phyloP scores from a whole-genome alignment of 2,113 vertebrate genomes.

The Strigops habroptila region DNA sequence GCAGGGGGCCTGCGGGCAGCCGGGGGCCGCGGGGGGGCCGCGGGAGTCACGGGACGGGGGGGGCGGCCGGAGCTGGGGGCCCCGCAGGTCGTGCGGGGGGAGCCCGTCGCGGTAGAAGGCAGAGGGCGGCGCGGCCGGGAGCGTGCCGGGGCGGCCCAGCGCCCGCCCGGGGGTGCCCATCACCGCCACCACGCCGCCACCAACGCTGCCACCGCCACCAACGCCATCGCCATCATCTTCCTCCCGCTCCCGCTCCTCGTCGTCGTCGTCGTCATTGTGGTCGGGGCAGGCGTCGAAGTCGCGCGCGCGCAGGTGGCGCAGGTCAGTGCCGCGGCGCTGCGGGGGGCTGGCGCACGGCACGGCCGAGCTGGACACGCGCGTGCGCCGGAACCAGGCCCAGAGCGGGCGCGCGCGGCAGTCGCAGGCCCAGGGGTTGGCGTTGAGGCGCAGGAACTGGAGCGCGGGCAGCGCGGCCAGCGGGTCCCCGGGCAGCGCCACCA shows the following conservation, averaged over 20 bases:
- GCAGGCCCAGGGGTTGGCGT: conserved; percentile 94
- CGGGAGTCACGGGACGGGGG: background rate
- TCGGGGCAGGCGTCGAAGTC: conserved; percentile 77
- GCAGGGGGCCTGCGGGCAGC: background rate
- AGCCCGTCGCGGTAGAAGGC: conserved; percentile 59
- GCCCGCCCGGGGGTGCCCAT: conserved; percentile 50
- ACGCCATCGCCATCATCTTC: conserved; percentile 74
- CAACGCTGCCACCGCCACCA: conserved; percentile 76
- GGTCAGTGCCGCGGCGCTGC: conserved; percentile 83
- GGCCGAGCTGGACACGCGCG: conserved; percentile 89
- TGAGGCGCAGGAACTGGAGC: conserved; percentile 95
- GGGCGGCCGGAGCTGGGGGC: conserved; percentile 51
- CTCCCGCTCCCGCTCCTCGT: conserved; percentile 63
- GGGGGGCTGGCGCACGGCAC: conserved; percentile 84
- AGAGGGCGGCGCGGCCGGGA: conserved; percentile 4
- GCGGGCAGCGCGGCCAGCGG: conserved; percentile 81
- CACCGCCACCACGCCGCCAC: conserved; percentile 69
- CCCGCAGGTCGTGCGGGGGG: conserved; percentile 45
- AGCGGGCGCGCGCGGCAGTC: conserved; percentile 90
- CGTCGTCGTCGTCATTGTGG: conserved; percentile 84
- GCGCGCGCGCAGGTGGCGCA: conserved; percentile 83
- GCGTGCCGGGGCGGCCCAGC: conserved; percentile 37
- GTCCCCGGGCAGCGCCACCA: conserved; percentile 87
- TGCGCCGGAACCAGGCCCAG: conserved; percentile 90
- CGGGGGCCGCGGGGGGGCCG: background rate